Evolutionary conservation across 2,113 vertebrate genomes (phyloP).

Genomic region (Phocoena phocoena): DNA sequence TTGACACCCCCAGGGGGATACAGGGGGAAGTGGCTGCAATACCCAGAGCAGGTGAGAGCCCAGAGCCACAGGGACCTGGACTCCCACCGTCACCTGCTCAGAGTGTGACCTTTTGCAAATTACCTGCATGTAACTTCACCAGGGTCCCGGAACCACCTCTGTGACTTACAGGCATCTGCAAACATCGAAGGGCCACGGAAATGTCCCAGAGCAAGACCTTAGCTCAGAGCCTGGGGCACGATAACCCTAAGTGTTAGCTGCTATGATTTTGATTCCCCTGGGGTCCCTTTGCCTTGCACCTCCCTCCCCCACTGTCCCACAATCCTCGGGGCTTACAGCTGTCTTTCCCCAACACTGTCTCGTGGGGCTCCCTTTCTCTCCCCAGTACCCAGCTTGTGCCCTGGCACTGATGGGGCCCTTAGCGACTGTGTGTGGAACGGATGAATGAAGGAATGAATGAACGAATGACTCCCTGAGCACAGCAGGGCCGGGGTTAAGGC

Average conservation of each 20-base stretch:
- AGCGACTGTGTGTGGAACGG: no score
- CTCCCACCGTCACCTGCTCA: not conserved
- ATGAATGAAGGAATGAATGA: not conserved
- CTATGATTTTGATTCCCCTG: no score
- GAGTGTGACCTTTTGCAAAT: not conserved
- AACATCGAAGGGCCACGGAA: not conserved
- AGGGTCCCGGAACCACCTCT: not conserved
- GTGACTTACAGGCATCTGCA: not conserved
- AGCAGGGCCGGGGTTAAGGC: no score
- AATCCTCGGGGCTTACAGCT: rapidly evolving
- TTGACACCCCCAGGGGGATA: rapidly evolving
- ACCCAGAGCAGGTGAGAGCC: not conserved
- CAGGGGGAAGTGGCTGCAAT: not conserved
- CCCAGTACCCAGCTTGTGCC: rapidly evolving
- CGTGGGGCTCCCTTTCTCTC: not conserved
- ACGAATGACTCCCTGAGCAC: not conserved
- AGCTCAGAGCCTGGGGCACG: not conserved
- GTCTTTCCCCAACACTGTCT: not conserved
- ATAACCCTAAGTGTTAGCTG: rapidly evolving
- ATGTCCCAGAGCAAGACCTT: rapidly evolving
- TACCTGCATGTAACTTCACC: not conserved
- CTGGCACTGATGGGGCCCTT: not conserved
- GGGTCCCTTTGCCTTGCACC: not conserved
- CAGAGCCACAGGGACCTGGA: not conserved
- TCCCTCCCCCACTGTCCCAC: not conserved